These are phyloP conservation scores for Hemistola chrysoprasaria DNA, from an alignment of 2,888 invertebrate genomes.

Conservation along the genomic window DNA sequence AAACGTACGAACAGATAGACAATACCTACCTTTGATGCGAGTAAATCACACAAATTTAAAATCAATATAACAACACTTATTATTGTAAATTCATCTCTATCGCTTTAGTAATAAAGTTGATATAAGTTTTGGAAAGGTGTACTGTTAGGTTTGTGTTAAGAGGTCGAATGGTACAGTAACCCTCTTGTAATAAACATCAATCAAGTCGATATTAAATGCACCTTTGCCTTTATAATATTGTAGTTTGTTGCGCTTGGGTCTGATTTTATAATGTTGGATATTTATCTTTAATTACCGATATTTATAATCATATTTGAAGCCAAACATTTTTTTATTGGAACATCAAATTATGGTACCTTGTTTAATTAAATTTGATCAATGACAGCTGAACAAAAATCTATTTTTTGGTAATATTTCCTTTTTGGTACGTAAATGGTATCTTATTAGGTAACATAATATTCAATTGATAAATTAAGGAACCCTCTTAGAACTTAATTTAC, in stretches of 20 bases:
- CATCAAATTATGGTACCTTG: too few species aligned
- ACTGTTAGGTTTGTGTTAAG: slow-evolving; percentile 9
- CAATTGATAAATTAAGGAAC: too few species aligned
- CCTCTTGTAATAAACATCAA: slow-evolving; percentile 64
- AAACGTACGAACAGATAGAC: slow-evolving; percentile 9
- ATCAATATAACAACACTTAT: background rate
- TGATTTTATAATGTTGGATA: too few species aligned
- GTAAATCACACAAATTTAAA: slow-evolving; percentile 17
- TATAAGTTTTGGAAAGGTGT: background rate
- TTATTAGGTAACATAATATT: too few species aligned
- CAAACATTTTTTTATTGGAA: too few species aligned
- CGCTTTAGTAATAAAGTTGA: background rate
- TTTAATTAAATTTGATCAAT: too few species aligned
- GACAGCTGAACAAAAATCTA: too few species aligned
- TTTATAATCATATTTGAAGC: too few species aligned
- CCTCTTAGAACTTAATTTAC: too few species aligned
- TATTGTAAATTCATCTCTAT: slow-evolving; percentile 22
- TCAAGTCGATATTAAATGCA: slow-evolving; percentile 66
- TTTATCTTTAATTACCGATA: too few species aligned
- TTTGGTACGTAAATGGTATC: too few species aligned
- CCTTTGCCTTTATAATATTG: slow-evolving; percentile 55
- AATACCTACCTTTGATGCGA: slow-evolving; percentile 38
- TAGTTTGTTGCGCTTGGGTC: slow-evolving; percentile 41
- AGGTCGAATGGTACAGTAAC: slow-evolving; percentile 39
- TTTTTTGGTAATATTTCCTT: too few species aligned